Evolutionary conservation across 2,113 vertebrate species (phyloP), one percentile per base, ranked within the genome.

Genomic region (Nannobrachium achirus): DNA sequence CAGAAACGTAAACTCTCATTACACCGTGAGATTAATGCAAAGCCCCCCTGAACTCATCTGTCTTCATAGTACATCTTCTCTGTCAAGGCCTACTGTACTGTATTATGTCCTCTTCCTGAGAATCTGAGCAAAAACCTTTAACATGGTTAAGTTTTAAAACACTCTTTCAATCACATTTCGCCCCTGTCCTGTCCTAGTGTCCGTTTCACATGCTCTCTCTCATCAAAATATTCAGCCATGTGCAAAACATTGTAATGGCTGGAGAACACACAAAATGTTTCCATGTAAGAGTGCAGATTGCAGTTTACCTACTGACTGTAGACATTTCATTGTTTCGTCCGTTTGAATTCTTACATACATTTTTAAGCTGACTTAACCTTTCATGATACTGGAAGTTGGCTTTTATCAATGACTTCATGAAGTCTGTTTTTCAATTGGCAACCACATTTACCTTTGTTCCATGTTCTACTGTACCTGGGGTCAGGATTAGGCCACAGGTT

Each of bases 11-110:
- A 95, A 91, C 90, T 91, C 89, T 89, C 83, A 91, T 91, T 94
- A 93, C 92, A 92, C 92, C 88, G 87, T 78, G 73, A 93, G 93
- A 95, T 95, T 95, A 95, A 87, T 76, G 79, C 91, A 92, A 94
- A 92, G 85, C 90, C 80, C 65, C 66, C 63, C 46, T 58, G 69
- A 90, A 86, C 79, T 86, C 87, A 76, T 79, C 69, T 66, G 63
- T 76, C 68, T 66, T 81, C 66, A 78, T 33, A 46, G 58, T 81
- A 62, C 69, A 64, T 86, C 72, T 80, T 81, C 56, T 74, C 69
- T 83, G 71, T 82, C 64, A 66, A 18, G 64, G 69, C 60, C 49
- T 59, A 76, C 70, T 49, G 20, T 8, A 78, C 72, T 66, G 72
- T 39, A 42, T 59, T 19, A 33, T 33, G n/a, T 57, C 40, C 75